Evolutionary conservation across 92 coral and sea anemone species (phyloP), one percentile per base, ranked within the genome.

Genomic region (Epizoanthus stellaris): DNA sequence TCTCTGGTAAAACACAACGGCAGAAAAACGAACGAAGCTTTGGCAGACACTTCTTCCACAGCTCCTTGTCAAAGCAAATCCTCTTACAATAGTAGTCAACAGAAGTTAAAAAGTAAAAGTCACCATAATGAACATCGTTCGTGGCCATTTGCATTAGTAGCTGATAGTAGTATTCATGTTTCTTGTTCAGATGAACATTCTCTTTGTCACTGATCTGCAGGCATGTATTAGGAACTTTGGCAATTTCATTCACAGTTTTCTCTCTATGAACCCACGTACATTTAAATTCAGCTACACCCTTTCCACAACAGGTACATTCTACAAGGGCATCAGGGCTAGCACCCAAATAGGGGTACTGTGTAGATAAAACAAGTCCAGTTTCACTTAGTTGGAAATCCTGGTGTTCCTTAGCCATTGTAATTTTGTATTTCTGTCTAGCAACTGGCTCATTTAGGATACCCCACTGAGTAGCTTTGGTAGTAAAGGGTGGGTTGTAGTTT

Each of bases 241-340:
- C 86, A 17, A 82, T 12, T 30, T 82, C 84, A 16, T 59, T 75
- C n/a, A 47, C 75, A 45, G 84, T 66, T 77, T 75, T 85, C 54
- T 87, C 80, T 39, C 82, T 61, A 34, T 65, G 47, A 4, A 43
- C 45, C 67, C 67, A 87, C 12, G 90, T 84, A 80, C 71, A 57
- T 38, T 87, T 87, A 36, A 80, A 61, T 62, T 87, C 90, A 3
- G 72, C 67, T 6, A 87, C 23, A 13, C 91, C 87, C 57, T 63
- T 61, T 14, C 87, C 87, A 82, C 91, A 87, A 62, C 91, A 82
- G 58, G 70, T 60, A 66, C 83, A 82, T 45, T 86, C 76, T 17
- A 87, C 84, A 6, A 87, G 54, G 42, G 63, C 91, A 87, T 87
- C 91, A 43, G 91, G 82, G 70, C 79, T 63, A 36, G 91, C 91